A percentile compares a stretch with the other conserved stretches of the same genome.
Evolutionary conservation across 2,797 vertebrate genomes (phyloP).

Genomic region (Brachyalestes nurse): DNA sequence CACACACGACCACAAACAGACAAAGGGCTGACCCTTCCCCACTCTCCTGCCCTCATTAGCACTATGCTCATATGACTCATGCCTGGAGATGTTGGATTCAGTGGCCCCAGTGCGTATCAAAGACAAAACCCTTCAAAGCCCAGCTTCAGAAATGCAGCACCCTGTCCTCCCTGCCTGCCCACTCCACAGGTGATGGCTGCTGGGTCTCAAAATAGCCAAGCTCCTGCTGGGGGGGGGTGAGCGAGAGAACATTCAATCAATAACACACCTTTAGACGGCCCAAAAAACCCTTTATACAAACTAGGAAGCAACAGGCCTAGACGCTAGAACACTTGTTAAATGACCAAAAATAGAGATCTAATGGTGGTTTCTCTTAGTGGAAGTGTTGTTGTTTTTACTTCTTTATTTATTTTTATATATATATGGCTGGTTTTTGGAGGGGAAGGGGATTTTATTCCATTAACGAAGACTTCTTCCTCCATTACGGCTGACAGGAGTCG

Average conservation of each 20-base stretch:
- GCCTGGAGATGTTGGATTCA: background rate
- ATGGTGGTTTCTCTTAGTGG: background rate
- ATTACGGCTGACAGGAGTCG: constrained; percentile 4
- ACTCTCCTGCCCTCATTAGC: constrained; percentile 30
- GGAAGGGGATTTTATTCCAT: background rate
- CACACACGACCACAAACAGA: background rate
- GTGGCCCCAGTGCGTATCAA: constrained; percentile 20
- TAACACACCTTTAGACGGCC: constrained; percentile 36
- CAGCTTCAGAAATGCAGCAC: constrained; percentile 36
- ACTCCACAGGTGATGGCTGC: constrained; percentile 43
- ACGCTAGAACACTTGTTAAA: constrained; percentile 5
- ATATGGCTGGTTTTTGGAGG: background rate
- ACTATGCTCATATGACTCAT: constrained; percentile 15
- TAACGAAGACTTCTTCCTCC: constrained; percentile 4
- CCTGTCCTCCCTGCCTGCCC: constrained; percentile 19
- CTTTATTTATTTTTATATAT: background rate
- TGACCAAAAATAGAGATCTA: constrained; percentile 6
- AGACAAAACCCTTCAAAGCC: constrained; percentile 44
- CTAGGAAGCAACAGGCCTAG: background rate
- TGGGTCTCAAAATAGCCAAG: constrained; percentile 48
- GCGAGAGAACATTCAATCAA: constrained; percentile 41
- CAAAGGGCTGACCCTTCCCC: constrained; percentile 3
- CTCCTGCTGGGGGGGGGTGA: constrained; percentile 30
- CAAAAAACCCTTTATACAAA: constrained; percentile 30
- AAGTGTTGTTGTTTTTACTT: background rate